Conservation (phyloP, 2,888 invertebrate species). For the Lathronympha strigana region DNA sequence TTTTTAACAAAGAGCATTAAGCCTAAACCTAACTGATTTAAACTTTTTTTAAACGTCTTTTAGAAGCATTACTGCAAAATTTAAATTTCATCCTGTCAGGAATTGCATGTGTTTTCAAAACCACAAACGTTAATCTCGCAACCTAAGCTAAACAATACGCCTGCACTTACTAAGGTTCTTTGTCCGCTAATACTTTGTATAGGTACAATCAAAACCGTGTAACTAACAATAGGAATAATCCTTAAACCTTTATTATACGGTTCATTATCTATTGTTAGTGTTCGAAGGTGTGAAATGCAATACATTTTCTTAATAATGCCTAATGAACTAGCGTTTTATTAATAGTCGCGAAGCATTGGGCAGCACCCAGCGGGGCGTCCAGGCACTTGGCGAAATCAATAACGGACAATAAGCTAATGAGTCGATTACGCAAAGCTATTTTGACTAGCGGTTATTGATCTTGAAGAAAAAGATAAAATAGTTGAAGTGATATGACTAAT, state of each 20-base stretch:
- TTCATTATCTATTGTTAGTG: neutral
- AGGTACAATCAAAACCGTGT: constrained; percentile 40
- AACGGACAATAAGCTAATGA: constrained; percentile 67
- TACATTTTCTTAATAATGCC: constrained; percentile 49
- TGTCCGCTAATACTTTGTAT: constrained; percentile 52
- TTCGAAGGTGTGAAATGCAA: constrained; percentile 43
- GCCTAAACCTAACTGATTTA: neutral
- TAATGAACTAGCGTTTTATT: constrained; percentile 47
- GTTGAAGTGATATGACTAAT: constrained; percentile 13
- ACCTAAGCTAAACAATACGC: constrained; percentile 54
- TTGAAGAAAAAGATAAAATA: constrained; percentile 1
- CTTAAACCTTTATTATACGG: neutral
- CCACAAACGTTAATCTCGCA: constrained; percentile 53
- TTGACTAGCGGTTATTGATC: constrained; percentile 30
- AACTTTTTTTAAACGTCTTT: neutral
- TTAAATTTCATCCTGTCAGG: constrained; percentile 20
- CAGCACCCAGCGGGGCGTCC: constrained; percentile 66
- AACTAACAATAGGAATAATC: neutral
- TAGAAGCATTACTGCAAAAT: constrained; percentile 4
- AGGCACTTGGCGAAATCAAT: constrained; percentile 77
- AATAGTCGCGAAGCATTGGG: constrained; percentile 50
- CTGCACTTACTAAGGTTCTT: constrained; percentile 48
- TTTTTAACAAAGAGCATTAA: neutral
- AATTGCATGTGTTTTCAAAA: constrained; percentile 45
- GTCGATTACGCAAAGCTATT: constrained; percentile 74